Evolutionary conservation across 2,797 vertebrate genomes (phyloP).

Genomic region (Cheirogaleus major): DNA sequence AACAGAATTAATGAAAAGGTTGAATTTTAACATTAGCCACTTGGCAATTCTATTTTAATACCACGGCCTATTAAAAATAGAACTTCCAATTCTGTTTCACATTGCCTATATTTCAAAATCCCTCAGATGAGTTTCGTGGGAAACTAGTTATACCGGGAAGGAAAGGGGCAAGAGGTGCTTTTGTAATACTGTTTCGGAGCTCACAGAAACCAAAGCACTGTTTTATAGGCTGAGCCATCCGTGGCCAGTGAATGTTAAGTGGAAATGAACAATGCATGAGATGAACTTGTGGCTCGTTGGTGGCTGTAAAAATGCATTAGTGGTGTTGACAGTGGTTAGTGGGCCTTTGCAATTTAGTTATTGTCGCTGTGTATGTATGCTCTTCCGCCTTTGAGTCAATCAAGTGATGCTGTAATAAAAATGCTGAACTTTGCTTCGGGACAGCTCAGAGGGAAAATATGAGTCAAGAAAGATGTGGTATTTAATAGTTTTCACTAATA

Average conservation of each 20-base stretch:
- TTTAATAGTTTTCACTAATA: not conserved
- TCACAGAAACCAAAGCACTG: not conserved
- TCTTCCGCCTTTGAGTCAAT: not conserved
- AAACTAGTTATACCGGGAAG: not conserved
- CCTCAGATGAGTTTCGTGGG: not conserved
- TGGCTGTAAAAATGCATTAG: conserved; percentile 49
- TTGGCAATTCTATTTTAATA: conserved; percentile 1
- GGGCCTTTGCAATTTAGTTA: not conserved
- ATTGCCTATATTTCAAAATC: not conserved
- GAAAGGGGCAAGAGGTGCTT: not conserved
- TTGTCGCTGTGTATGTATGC: not conserved
- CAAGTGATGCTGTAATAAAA: not conserved
- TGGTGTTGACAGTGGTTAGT: not conserved
- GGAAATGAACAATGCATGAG: conserved; percentile 29
- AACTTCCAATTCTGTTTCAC: not conserved
- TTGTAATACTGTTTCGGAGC: not conserved
- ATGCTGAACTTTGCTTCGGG: not conserved
- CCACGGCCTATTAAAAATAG: not conserved
- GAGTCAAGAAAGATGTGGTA: not conserved
- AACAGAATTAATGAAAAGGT: not conserved
- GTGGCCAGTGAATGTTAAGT: conserved; percentile 14
- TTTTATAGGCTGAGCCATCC: not conserved
- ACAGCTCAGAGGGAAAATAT: not conserved
- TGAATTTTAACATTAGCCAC: not conserved
- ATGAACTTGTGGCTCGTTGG: conserved; percentile 46